Evolutionary conservation across 2,113 vertebrate genomes (phyloP), one percentile per base, ranked within the genome.

Genomic region (Pseudonaja textilis): DNA sequence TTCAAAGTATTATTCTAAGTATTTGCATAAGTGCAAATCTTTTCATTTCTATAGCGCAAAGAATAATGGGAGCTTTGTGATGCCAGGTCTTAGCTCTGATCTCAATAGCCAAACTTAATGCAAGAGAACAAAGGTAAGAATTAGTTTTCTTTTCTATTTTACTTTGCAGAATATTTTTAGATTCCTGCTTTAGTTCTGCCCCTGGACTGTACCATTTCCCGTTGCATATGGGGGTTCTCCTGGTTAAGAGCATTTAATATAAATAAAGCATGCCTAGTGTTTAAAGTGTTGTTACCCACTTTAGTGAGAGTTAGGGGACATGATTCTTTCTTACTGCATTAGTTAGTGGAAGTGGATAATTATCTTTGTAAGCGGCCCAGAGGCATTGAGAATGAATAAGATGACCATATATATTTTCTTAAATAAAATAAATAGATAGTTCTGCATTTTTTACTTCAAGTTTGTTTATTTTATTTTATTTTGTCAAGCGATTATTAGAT

Each of bases 11-110:
- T 88, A 94, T 94, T 95, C 93, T 5, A 54, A 90, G 39, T 90
- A 93, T 94, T 95, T 94, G 89, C 90, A 85, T 93, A 95, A 93
- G 91, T 90, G 95, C 94, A 94, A 94, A 93, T 93, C 94, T 91
- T 64, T 93, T 5, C 5, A 90, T 95, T 93, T 95, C 93, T 95
- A 94, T 94, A 90, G 89, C 89, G 92, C 92, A 91, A 96, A 90
- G 93, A 81, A 94, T 96, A 96, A 95, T 94, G 95, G 94, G 95
- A 93, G 96, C 95, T 94, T 88, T 93, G 95, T 97, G 95, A 93
- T 96, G 96, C 94, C 94, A 95, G 92, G 94, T 96, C 87, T 95
- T 92, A 74, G 47, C 87, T 74, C 34, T 85, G 87, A 92, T 92
- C 42, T 92, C 52, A 85, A 57, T 39, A 85, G 25, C 26, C 39